These are phyloP conservation scores for Portevinia maculata DNA, from an alignment of 2,888 invertebrate genomes.

Conservation along the genomic window DNA sequence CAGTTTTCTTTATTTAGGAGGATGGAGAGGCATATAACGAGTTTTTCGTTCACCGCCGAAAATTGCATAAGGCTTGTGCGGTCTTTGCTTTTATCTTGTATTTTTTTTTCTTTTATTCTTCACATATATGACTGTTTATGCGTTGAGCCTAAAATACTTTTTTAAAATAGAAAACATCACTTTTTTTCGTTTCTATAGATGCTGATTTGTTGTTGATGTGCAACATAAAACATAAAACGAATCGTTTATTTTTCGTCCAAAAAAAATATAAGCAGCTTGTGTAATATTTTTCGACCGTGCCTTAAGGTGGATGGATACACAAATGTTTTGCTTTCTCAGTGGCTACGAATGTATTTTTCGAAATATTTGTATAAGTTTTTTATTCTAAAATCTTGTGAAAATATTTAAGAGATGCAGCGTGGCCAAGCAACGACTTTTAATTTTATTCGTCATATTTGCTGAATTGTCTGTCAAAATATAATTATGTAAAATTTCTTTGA, in stretches of 20 bases:
- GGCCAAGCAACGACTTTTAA: too few species aligned
- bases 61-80: conserved; percentile 70
- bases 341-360: not conserved
- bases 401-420: too few species aligned
- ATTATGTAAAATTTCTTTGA: too few species aligned
- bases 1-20: conserved; percentile 58
- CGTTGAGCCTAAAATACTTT: conserved; percentile 56
- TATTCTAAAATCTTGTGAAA: too few species aligned
- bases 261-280: conserved; percentile 1
- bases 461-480: too few species aligned
- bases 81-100: conserved; percentile 60
- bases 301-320: not conserved
- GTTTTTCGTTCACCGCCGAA: conserved; percentile 22
- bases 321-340: not conserved
- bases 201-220: conserved; percentile 54
- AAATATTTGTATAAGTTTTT: not conserved
- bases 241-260: conserved; percentile 20
- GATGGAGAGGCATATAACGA: conserved; percentile 26
- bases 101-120: conserved; percentile 23
- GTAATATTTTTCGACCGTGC: conserved; percentile 10
- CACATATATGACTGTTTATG: conserved; percentile 47
- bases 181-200: conserved; percentile 26
- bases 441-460: too few species aligned
- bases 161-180: conserved; percentile 54
- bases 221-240: conserved; percentile 54